Percentiles rank a stretch among this genome's conserved stretches.
phyloP scores from a whole-genome alignment of 1,140 invertebrate species.

The Gonatopus flavifemur region DNA sequence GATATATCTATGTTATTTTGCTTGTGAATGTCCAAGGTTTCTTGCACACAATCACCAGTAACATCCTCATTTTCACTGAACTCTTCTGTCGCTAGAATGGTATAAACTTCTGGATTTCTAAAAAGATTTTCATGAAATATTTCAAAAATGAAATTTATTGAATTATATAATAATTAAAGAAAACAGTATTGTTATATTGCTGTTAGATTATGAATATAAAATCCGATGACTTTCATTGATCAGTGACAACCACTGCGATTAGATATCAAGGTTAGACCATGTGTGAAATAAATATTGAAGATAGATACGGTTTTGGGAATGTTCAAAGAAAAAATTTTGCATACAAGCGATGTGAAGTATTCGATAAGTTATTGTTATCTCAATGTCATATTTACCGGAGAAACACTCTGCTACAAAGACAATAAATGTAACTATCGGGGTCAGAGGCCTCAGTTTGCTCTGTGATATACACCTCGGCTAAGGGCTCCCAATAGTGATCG shows the following conservation, averaged over 20 bases:
- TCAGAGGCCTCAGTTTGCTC: conserved; percentile 34
- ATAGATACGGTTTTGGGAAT: neutral
- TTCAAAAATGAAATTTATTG: neutral
- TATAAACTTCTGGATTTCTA: conserved; percentile 48
- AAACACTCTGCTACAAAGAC: conserved; percentile 49
- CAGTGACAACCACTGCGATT: too few relatives aligned
- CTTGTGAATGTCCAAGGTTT: conserved; percentile 47
- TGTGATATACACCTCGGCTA: conserved; percentile 50
- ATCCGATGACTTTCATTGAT: too few relatives aligned
- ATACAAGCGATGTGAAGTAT: too few relatives aligned
- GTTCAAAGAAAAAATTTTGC: neutral
- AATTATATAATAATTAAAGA: neutral
- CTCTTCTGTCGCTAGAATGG: conserved; percentile 43
- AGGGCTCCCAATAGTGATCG: conserved; percentile 48
- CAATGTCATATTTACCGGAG: conserved; percentile 37
- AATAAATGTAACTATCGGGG: conserved; percentile 47
- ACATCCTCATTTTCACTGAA: conserved; percentile 45
- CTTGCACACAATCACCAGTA: conserved; percentile 42
- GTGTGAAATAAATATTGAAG: conserved; percentile 25
- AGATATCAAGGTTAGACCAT: conserved; percentile 48
- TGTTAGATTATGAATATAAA: too few relatives aligned
- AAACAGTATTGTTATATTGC: too few relatives aligned
- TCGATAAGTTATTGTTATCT: too few relatives aligned
- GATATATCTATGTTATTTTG: conserved; percentile 40
- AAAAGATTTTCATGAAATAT: too few relatives aligned